Base-by-base conservation (phyloP, 1,140 invertebrate species). In the Thaumetopoea pityocampa region DNA sequence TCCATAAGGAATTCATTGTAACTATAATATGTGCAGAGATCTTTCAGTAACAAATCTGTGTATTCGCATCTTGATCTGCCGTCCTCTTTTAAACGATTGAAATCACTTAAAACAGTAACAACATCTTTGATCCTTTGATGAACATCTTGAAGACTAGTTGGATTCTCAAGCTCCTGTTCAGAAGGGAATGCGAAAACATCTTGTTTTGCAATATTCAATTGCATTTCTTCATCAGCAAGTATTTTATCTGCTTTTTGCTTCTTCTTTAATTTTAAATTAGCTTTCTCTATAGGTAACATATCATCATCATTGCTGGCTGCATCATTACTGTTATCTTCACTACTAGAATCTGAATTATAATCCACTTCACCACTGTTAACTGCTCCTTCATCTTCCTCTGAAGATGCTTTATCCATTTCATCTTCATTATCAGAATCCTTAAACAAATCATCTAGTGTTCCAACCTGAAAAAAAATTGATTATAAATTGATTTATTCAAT, bases 1-100 rank as follows among this genome's bases (percentile, higher is more conserved):
- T 94, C 92, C 93, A 99, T 99, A 5, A 99, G 81, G 79, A 95
- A 99, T 44, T 94, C 90, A 87, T 99, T 99, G 66, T 99, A 99
- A 67, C 94, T 96, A 83, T 98, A 99, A 79, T 98, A 99, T n/a
- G 88, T 87, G 65, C 96, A 98, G 6, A 99, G 86, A 86, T 99
- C 97, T 51, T 90, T 90, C 29, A 88, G 87, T 10, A 99, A 85
- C 4, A 96, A 82, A 1, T 91, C 87, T 1, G 93, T 77, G 68
- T 99, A 99, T 44, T 99, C 96, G 28, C 88, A 85, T 27, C 96
- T 86, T 14, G 90, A 90, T 61, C 91, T 92, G 15, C 90, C 90
- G 12, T 88, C 74, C 69, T 97, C 91, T 43, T 93, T 89, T 33
- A 94, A 85, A 33, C 89, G 91, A 49, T 90, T 94, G 66, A 99